These are phyloP conservation scores for Andrena praecox DNA, from an alignment of 2,888 invertebrate species.

Conservation along the genomic window DNA sequence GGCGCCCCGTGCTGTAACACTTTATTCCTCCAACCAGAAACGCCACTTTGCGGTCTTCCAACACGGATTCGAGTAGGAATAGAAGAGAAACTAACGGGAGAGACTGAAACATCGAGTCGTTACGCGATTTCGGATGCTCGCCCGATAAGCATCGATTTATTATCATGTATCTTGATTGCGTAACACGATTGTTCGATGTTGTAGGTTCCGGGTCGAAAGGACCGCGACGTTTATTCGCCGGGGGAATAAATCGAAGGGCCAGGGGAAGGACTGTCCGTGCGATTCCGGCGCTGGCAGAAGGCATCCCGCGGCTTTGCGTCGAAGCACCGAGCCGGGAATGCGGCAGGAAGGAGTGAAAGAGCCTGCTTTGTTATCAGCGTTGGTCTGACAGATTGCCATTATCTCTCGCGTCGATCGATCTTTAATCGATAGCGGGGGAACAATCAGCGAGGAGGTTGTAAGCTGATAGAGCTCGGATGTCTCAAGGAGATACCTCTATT, in stretches of 20 bases:
- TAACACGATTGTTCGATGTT: background rate
- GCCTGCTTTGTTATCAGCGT: constrained; percentile 27
- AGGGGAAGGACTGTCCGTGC: no score
- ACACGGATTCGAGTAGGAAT: no score
- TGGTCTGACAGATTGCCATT: constrained; percentile 10
- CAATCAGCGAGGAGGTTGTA: constrained; percentile 34
- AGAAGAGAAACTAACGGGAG: no score
- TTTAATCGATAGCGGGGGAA: constrained; percentile 48
- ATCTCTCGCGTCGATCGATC: constrained; percentile 34
- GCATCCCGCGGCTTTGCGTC: background rate
- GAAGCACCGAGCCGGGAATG: background rate
- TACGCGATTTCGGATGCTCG: no score
- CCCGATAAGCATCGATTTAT: no score
- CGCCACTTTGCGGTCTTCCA: no score
- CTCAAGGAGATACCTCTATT: constrained; percentile 13
- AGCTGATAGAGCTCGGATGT: constrained; percentile 8
- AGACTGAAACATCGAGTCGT: no score
- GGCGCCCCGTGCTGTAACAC: no score
- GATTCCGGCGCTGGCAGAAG: background rate
- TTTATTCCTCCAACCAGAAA: no score
- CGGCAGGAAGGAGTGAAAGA: background rate
- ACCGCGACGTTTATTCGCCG: background rate
- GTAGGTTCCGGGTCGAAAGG: background rate
- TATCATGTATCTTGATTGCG: background rate
- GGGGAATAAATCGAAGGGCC: no score